These are phyloP conservation scores for Chelonus insularis DNA, from an alignment of 1,140 invertebrate species.

Conservation along the genomic window DNA sequence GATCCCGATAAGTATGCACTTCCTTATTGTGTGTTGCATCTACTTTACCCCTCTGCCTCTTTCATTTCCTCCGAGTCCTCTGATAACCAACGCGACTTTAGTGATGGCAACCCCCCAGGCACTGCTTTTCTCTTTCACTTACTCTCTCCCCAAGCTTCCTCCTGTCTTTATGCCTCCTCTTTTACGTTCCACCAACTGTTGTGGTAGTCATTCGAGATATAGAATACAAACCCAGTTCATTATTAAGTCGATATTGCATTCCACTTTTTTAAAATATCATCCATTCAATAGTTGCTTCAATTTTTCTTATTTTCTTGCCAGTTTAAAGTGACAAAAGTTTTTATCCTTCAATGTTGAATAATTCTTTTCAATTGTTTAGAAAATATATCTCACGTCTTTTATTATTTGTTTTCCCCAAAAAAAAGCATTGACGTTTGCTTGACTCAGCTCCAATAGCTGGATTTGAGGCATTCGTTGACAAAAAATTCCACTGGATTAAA, in stretches of 20 bases:
- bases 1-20: constrained; percentile 24
- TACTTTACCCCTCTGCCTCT: not conserved
- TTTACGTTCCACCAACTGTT: constrained; percentile 25
- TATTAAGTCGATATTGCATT: constrained; percentile 36
- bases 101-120: constrained; percentile 10
- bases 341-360: no score
- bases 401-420: no score
- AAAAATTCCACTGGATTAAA: not conserved
- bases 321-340: not conserved
- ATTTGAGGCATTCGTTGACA: not conserved
- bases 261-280: constrained; percentile 1
- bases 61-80: constrained; percentile 2
- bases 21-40: constrained; percentile 24
- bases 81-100: constrained; percentile 16
- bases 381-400: no score
- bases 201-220: constrained; percentile 15
- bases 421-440: not conserved
- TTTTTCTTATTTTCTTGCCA: not conserved
- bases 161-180: constrained; percentile 14
- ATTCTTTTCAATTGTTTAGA: no score
- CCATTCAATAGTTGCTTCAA: not conserved
- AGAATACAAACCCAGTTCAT: constrained; percentile 23
- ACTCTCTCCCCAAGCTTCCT: not conserved
- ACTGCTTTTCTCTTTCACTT: constrained; percentile 11
- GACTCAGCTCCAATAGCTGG: not conserved